Base-by-base conservation (phyloP, 2,888 invertebrate species). In the Brachyptera putata region DNA sequence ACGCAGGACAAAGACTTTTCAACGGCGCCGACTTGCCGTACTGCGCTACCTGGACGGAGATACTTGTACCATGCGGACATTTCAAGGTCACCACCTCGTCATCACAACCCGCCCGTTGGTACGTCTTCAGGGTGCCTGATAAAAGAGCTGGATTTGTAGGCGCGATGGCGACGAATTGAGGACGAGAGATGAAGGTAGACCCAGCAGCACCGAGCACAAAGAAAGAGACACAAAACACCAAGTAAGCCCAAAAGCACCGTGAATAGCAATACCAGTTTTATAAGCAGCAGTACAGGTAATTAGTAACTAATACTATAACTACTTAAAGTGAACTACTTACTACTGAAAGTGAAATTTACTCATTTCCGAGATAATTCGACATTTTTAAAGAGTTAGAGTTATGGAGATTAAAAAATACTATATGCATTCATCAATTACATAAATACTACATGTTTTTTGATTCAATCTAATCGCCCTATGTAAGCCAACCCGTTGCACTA, bases 51-150 rank as follows among this genome's bases (percentile, higher is more conserved):
- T 92, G 89, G 68, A 95, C 89, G 69, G 89, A 87, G 72, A 97
- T 94, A 69, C 91, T 90, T 36, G 96, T 96, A 57, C 92, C 92
- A 49, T 87, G 80, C 25, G 96, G 95, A 76, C 97, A 97, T 71
- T 87, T 86, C 64, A 96, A 81, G 53, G 86, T 85, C 73, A 96
- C 86, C 73, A 85, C 82, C 71, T 95, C 91, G 64, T 91, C 91
- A 77, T 95, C 94, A 77, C 97, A 97, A 56, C 92, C 92, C 53
- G 91, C 91, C 66, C 89, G 85, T 73, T 95, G 91, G 76, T 93
- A 93, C 48, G 93, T 94, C 71, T 91, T 83, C 68, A 97, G 81
- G 26, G 94, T 94, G 68, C 93, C 93, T 70, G 92, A 86, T 69
- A 97, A 84, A 67, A 95, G 82, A 73, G 91, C 96, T 96, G 82